phyloP scores from a whole-genome alignment of 2,888 invertebrate genomes.

The Protula sp. region DNA sequence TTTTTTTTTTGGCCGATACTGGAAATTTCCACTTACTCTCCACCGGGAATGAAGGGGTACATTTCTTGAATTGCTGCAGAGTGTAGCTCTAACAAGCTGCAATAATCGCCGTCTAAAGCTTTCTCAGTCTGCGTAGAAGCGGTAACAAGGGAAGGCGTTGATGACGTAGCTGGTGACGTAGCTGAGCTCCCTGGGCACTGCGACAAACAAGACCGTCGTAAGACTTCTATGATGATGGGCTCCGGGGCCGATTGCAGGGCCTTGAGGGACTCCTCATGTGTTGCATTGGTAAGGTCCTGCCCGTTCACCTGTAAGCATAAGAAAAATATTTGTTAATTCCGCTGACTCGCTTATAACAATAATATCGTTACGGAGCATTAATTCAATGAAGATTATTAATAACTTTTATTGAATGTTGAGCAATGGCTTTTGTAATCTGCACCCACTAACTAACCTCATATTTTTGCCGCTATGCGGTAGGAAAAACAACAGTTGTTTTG shows the following conservation, averaged over 20 bases:
- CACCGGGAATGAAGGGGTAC: no score
- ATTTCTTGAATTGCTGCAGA: not conserved
- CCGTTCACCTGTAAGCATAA: slow-evolving; percentile 49
- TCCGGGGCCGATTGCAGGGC: slow-evolving; percentile 52
- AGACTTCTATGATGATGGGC: slow-evolving; percentile 52
- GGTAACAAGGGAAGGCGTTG: not conserved
- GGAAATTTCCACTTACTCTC: no score
- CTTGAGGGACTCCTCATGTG: slow-evolving; percentile 52
- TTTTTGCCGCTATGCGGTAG: no score
- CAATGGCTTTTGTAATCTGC: no score
- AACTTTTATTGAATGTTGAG: no score
- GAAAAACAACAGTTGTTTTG: no score
- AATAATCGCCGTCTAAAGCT: not conserved
- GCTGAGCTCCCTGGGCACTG: not conserved
- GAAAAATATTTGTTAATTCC: not conserved
- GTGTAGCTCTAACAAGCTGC: not conserved
- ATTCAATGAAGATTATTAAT: no score
- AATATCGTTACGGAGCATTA: no score
- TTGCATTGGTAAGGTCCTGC: slow-evolving; percentile 50
- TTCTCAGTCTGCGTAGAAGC: not conserved
- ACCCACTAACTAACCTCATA: no score
- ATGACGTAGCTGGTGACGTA: not conserved
- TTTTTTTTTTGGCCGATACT: no score
- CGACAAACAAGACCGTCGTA: slow-evolving; percentile 35
- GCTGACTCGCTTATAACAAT: no score